Evolutionary conservation across 2,113 vertebrate genomes (phyloP).

Genomic region (Charina bottae): DNA sequence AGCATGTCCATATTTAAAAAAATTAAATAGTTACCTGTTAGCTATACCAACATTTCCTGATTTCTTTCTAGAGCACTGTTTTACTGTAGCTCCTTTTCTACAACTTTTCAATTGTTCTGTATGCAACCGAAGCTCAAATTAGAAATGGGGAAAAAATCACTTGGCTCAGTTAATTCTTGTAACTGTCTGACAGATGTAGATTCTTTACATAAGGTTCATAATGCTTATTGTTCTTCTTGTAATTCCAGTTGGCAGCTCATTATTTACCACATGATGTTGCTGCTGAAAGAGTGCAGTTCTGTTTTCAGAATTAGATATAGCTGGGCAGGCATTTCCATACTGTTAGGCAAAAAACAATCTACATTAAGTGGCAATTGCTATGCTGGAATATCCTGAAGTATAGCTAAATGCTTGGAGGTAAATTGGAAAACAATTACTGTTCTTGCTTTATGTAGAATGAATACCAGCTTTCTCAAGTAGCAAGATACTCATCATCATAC

Average conservation of each 20-base stretch:
- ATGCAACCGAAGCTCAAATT: slow-evolving; percentile 4
- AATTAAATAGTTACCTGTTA: background rate
- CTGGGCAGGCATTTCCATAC: slow-evolving; percentile 21
- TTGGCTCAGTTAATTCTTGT: slow-evolving; percentile 11
- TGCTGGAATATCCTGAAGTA: slow-evolving; percentile 41
- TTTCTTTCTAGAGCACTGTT: background rate
- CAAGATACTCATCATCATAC: slow-evolving; percentile 5
- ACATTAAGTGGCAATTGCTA: slow-evolving; percentile 29
- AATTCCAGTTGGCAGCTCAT: background rate
- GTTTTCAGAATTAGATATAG: background rate
- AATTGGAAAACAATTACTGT: slow-evolving; percentile 36
- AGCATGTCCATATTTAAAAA: background rate
- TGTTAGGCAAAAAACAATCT: slow-evolving; percentile 1
- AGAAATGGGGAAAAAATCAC: background rate
- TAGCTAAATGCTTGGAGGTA: slow-evolving; percentile 37
- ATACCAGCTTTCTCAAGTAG: slow-evolving; percentile 17
- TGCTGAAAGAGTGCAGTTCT: slow-evolving; percentile 28
- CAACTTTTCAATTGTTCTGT: slow-evolving; percentile 7
- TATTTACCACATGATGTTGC: slow-evolving; percentile 12
- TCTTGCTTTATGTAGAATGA: slow-evolving; percentile 39
- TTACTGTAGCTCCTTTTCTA: background rate
- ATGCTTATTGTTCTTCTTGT: slow-evolving; percentile 22
- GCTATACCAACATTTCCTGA: background rate
- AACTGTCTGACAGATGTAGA: slow-evolving; percentile 6
- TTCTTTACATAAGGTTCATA: slow-evolving; percentile 34